Evolutionary conservation across 2,113 vertebrate genomes (phyloP).

Genomic region (Sakesphorus luctuosus): DNA sequence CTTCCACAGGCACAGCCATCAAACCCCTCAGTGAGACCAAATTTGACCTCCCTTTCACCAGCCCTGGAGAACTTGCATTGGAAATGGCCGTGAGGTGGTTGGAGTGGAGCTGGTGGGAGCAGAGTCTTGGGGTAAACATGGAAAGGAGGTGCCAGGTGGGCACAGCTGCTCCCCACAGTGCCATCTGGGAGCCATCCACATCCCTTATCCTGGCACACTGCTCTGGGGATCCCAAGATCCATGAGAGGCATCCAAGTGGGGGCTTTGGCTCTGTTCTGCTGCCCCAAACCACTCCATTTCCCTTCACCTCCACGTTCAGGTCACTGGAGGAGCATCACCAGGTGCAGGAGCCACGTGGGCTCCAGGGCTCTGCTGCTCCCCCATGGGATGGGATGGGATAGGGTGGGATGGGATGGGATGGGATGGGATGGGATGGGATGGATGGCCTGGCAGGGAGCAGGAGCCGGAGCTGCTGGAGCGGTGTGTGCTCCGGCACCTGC

Average conservation of each 20-base stretch:
- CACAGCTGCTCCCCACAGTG: neutral
- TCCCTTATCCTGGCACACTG: neutral
- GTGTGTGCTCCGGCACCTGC: neutral
- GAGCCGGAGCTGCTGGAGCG: neutral
- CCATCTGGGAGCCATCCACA: neutral
- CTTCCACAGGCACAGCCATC: neutral
- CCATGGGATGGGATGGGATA: neutral
- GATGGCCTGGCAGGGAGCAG: neutral
- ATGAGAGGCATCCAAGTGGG: fast-evolving
- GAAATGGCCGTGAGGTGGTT: fast-evolving
- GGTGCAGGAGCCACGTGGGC: neutral
- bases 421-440: too few relatives aligned
- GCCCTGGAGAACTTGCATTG: neutral
- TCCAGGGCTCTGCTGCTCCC: neutral
- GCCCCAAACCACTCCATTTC: fast-evolving
- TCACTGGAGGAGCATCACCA: neutral
- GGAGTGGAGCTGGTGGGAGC: neutral
- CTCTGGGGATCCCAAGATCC: neutral
- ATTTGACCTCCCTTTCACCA: too few relatives aligned
- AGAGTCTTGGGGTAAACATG: neutral
- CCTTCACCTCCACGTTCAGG: neutral
- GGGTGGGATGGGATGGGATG: neutral
- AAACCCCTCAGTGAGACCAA: neutral
- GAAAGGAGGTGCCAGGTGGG: neutral
- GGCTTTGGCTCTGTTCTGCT: neutral